Evolutionary conservation across 1,140 invertebrate species (phyloP), one percentile per base, ranked within the genome.

Genomic region (Tetramorium alpestre): DNA sequence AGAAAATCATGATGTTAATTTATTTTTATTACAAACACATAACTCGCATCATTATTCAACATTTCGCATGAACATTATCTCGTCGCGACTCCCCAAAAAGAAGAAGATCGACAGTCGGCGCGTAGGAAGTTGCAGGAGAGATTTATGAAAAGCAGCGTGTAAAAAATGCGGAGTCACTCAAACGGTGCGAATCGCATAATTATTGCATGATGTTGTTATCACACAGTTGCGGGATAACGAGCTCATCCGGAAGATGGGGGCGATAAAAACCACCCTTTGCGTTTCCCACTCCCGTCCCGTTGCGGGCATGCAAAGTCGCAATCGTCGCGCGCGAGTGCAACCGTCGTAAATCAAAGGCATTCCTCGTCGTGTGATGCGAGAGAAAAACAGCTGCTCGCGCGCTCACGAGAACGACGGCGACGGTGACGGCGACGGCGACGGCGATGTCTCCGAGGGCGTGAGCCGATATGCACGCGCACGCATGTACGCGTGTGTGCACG

Each of bases 341-440:
- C 76, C 72, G 87, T 88, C 85, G 85, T 92, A 92, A 91, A 92
- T 92, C 92, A 92, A 89, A 91, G 82, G 69, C 77, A 88, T 89
- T 91, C 82, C 85, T 85, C 87, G 76, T 49, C 54, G 89, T 80
- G 85, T 88, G 90, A 92, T 89, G 90, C 92, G 91, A 92, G 90
- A 91, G 90, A 91, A 92, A 90, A 91, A 92, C 91, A 92, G 92
- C 91, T 92, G 91, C 91, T 89, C 33, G 87, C 70, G 58, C 65
- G 64, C 49, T 70, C 33, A 18, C 49, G 22, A 64, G 25, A 25
- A 76, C 47, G 75, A 65, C 67, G 67, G 13, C 76, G 69, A 25
- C 56, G 7, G 4, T 13, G 33, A 41, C 7, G 18, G 4, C 18
- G 38, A 41, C 18, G 18, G 41, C 56, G 65, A 22, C 67, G 73